Evolutionary conservation across 2,113 vertebrate species (phyloP), one percentile per base, ranked within the genome.

Genomic region (Sialia sialis): DNA sequence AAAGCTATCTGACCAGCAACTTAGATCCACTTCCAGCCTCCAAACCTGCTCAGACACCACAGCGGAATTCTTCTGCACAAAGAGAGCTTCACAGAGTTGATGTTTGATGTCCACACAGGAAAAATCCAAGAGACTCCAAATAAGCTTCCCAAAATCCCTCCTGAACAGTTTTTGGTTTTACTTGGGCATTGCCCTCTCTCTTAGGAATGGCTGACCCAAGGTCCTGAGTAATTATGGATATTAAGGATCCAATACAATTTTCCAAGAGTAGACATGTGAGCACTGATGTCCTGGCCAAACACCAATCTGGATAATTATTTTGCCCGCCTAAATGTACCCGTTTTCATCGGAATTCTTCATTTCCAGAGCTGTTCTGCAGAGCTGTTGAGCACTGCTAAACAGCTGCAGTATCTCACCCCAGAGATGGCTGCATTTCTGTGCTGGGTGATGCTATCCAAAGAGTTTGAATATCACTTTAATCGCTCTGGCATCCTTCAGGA

Each of bases 381-480:
- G 9, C 87, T 92, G 72, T 15, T n/a, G 87, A 95, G 58, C 3
- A 2, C 70, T 93, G 85, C 54, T 78, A 52, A 95, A 82, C 97
- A 97, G 96, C 96, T 97, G 94, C 89, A 95, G 23, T 77, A 95
- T 95, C 89, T 96, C 94, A 94, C 92, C 94, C 93, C 72, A 72
- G 94, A 97, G 89, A 95, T 84, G 89, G 94, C 87, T 84, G 81
- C 82, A 17, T 90, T 91, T 95, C 90, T 84, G 87, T 34, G 32
- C 55, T 80, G 95, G 90, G 90, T 91, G 96, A 95, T 90, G 92
- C 0, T 46, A 94, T 95, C 91, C 92, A 94, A 90, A 96, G 81
- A 78, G 83, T 93, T 76, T 95, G 91, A 90, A 94, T 96, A 95
- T 95, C 95, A 92, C 82, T 96, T 96, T 94, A 96, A 97, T 94